phyloP scores from a whole-genome alignment of 2,113 vertebrate genomes.

The Sceloporus undulatus region DNA sequence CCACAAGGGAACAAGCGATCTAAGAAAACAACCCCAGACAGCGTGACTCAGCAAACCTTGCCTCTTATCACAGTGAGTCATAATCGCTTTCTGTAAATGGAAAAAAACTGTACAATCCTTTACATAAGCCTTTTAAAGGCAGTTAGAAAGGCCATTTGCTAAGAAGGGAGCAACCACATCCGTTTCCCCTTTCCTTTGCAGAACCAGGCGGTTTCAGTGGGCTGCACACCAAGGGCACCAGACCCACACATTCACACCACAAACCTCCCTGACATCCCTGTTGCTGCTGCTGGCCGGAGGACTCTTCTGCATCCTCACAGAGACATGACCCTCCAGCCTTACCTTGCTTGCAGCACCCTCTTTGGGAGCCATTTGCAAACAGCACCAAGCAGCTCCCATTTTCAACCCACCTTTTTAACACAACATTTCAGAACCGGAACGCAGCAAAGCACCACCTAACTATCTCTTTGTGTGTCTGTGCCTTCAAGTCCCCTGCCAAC shows the following conservation, averaged over 20 bases:
- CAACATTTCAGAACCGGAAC: background rate
- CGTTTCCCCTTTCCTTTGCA: background rate
- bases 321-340: background rate
- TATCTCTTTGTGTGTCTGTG: too few relatives aligned
- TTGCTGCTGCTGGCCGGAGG: background rate
- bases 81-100: background rate
- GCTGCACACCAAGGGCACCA: background rate
- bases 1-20: background rate
- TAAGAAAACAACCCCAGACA: constrained; percentile 31
- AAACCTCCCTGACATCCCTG: background rate
- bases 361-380: background rate
- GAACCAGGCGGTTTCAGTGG: background rate
- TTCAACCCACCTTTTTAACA: background rate
- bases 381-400: background rate
- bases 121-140: background rate
- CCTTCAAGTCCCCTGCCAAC: too few relatives aligned
- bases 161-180: background rate
- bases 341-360: constrained; percentile 28
- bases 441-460: too few relatives aligned
- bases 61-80: background rate
- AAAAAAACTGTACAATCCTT: background rate
- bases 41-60: constrained; percentile 36
- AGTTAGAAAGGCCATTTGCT: background rate
- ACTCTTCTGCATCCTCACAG: background rate
- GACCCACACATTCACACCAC: background rate